Conservation (phyloP, 2,113 vertebrate species). For the Paradoxurus hermaphroditus region DNA sequence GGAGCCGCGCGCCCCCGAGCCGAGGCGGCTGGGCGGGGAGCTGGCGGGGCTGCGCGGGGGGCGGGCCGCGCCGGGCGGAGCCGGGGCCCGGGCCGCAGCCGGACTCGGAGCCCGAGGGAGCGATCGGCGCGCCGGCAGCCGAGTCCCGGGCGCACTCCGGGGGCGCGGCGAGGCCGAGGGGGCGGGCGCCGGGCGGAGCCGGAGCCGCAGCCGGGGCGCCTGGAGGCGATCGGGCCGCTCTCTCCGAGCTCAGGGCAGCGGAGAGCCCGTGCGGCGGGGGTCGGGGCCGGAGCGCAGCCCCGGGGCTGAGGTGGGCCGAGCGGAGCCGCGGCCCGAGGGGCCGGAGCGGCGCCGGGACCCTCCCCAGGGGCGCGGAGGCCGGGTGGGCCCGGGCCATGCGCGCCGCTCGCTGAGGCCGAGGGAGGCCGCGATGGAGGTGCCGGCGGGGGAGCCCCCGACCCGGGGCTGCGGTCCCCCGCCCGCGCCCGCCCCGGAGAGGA, state of each 20-base stretch:
- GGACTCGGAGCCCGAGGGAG: conserved; percentile 63
- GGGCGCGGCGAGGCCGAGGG: conserved; percentile 73
- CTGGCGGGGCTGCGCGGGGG: conserved; percentile 78
- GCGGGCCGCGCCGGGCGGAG: conserved; percentile 74
- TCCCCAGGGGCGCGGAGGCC: conserved; percentile 55
- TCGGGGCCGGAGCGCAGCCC: conserved; percentile 42
- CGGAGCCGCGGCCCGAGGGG: background rate
- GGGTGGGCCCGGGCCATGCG: conserved; percentile 66
- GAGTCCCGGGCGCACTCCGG: conserved; percentile 54
- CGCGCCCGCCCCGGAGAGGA: conserved; percentile 82
- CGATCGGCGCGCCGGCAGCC: conserved; percentile 14
- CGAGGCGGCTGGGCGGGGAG: conserved; percentile 78
- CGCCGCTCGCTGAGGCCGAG: conserved; percentile 54
- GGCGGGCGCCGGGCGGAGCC: conserved; percentile 74
- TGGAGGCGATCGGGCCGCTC: conserved; percentile 68
- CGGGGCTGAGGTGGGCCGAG: conserved; percentile 20
- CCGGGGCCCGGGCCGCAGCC: conserved; percentile 62
- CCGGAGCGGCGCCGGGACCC: conserved; percentile 22
- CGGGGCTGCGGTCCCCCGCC: conserved; percentile 59
- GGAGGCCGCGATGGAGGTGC: conserved; percentile 76
- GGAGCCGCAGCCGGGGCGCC: conserved; percentile 70
- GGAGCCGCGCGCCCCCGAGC: conserved; percentile 82
- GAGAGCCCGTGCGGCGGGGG: conserved; percentile 38
- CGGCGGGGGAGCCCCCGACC: conserved; percentile 75
- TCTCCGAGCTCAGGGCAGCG: conserved; percentile 44